phyloP scores from a whole-genome alignment of 2,113 vertebrate species.

The Ondatra zibethicus region DNA sequence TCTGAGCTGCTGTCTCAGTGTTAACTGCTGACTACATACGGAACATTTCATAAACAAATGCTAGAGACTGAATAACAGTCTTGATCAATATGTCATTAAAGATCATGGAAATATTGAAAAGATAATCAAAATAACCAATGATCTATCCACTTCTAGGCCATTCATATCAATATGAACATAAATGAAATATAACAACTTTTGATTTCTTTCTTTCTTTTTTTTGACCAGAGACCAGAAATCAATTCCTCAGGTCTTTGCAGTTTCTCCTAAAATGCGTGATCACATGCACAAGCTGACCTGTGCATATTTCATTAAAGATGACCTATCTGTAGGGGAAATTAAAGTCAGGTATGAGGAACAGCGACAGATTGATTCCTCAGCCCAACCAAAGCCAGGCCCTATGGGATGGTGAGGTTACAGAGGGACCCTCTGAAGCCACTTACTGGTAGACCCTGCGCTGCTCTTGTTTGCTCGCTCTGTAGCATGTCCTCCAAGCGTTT shows the following conservation, averaged over 20 bases:
- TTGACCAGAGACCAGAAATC: conserved; percentile 38
- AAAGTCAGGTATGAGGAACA: background rate
- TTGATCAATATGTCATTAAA: conserved; percentile 43
- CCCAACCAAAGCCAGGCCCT: background rate
- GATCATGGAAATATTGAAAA: conserved; percentile 32
- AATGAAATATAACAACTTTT: conserved; percentile 12
- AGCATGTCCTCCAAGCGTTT: background rate
- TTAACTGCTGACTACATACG: background rate
- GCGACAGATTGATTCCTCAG: background rate
- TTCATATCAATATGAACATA: conserved; percentile 33
- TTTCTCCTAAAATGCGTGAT: conserved; percentile 11
- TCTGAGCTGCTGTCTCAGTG: conserved; percentile 14
- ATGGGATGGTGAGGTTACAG: background rate
- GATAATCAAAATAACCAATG: conserved; percentile 5
- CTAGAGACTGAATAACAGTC: background rate
- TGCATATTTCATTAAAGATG: conserved; percentile 8
- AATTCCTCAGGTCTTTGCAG: background rate
- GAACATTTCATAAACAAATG: conserved; percentile 33
- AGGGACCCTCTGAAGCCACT: background rate
- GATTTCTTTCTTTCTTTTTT: conserved; percentile 64
- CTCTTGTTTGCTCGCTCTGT: background rate
- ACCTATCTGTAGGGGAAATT: background rate
- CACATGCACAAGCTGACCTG: background rate
- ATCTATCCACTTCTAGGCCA: conserved; percentile 18
- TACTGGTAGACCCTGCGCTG: background rate